phyloP scores from a whole-genome alignment of 2,797 vertebrate species.

The Sphenopsis melanotis region DNA sequence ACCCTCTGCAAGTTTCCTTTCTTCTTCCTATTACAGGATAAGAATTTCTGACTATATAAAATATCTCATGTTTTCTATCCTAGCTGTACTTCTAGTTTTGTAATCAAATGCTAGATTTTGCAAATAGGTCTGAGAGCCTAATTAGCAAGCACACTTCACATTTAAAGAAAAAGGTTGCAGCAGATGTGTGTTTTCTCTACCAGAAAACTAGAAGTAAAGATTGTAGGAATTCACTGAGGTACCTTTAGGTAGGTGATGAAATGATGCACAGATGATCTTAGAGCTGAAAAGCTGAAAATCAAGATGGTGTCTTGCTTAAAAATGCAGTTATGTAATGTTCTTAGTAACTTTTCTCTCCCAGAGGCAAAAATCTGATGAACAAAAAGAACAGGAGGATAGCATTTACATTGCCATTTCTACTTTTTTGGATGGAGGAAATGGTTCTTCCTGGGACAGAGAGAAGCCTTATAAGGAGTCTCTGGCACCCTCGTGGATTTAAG shows the following conservation, averaged over 20 bases:
- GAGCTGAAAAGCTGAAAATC: background rate
- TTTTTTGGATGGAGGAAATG: background rate
- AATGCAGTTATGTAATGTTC: background rate
- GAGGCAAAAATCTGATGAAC: background rate
- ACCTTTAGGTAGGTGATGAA: background rate
- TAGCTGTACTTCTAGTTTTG: background rate
- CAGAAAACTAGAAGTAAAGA: no score
- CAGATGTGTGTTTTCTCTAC: fast-evolving
- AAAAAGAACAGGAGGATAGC: background rate
- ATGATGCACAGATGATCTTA: background rate
- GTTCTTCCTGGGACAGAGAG: background rate
- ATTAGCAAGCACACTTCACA: background rate
- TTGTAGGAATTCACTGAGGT: background rate
- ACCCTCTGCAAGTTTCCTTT: background rate
- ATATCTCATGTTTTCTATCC: background rate
- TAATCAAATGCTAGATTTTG: background rate
- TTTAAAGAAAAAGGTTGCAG: background rate
- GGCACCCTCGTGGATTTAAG: background rate
- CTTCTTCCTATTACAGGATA: background rate
- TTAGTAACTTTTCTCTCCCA: background rate
- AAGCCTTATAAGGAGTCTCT: background rate
- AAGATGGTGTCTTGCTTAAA: background rate
- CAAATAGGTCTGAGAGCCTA: background rate
- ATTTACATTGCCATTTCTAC: background rate
- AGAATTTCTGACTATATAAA: background rate